These are phyloP conservation scores for Philopotamus ludificatus DNA, from an alignment of 1,140 invertebrate genomes.

Conservation along the genomic window DNA sequence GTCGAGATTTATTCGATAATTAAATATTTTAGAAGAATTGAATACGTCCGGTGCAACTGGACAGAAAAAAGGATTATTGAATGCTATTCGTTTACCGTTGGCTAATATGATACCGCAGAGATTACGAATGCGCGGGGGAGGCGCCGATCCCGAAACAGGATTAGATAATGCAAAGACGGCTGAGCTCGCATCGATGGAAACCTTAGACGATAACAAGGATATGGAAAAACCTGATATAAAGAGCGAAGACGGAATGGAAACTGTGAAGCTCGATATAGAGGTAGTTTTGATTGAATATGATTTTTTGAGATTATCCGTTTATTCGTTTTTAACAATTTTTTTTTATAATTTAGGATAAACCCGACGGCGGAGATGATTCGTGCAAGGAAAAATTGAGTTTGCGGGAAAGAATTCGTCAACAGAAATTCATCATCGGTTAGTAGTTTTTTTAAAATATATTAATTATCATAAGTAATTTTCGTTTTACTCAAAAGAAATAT, in stretches of 20 bases:
- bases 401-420: constrained; percentile 53
- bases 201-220: constrained; percentile 64
- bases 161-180: constrained; percentile 56
- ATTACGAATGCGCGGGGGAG: constrained; percentile 38
- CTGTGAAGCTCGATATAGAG: constrained; percentile 60
- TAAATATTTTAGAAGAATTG: no score
- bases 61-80: constrained; percentile 55
- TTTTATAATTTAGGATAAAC: constrained; percentile 44
- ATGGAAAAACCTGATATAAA: constrained; percentile 51
- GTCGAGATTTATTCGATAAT: constrained; percentile 38
- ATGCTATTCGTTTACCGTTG: constrained; percentile 64
- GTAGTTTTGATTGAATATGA: constrained; percentile 43
- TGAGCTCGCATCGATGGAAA: constrained; percentile 75
- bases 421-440: constrained; percentile 53
- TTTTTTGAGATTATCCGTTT: constrained; percentile 5
- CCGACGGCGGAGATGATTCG: constrained; percentile 49
- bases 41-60: constrained; percentile 36
- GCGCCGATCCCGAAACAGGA: constrained; percentile 53
- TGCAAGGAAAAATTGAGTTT: constrained; percentile 45
- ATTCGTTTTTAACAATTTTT: constrained; percentile 21
- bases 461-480: no score
- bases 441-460: no score
- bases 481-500: no score
- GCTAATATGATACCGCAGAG: constrained; percentile 64
- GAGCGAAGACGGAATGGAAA: constrained; percentile 68